Conservation (phyloP, 2,113 vertebrate species). For the Balaeniceps rex region DNA sequence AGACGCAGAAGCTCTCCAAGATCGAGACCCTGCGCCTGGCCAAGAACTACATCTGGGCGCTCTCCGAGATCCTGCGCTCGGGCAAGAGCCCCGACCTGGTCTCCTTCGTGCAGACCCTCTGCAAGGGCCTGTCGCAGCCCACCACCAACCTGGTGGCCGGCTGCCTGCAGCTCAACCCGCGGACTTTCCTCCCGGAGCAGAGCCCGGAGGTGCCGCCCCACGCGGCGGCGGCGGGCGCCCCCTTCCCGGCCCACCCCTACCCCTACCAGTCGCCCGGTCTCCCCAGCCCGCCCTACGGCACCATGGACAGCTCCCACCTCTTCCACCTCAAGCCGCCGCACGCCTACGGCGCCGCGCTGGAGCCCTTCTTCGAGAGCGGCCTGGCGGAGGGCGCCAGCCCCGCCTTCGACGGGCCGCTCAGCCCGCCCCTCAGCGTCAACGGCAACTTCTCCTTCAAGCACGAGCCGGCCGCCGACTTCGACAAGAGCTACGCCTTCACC, state of each 20-base stretch:
- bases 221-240: conserved; percentile 71
- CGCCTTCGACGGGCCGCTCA: conserved; percentile 92
- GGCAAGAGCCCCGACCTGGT: conserved; percentile 95
- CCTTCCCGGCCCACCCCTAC: conserved; percentile 84
- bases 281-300: conserved; percentile 95
- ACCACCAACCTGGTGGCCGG: conserved; percentile 97
- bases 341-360: conserved; percentile 78
- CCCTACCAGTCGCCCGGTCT: conserved; percentile 92
- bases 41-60: conserved; percentile 99
- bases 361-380: conserved; percentile 91
- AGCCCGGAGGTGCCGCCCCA: conserved; percentile 86
- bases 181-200: conserved; percentile 96
- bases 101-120: conserved; percentile 95
- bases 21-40: conserved; percentile 96
- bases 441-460: conserved; percentile 99
- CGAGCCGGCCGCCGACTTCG: conserved; percentile 85
- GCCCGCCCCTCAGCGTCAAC: conserved; percentile 95
- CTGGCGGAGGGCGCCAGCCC: conserved; percentile 88
- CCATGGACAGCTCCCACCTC: conserved; percentile 95
- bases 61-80: conserved; percentile 93
- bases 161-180: conserved; percentile 94
- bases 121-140: conserved; percentile 97
- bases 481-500: conserved; percentile 92
- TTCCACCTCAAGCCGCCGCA: conserved; percentile 89
- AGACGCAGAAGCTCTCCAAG: conserved; percentile 98